Evolutionary conservation across 2,113 vertebrate genomes (phyloP).

Genomic region (Pygoscelis adeliae): DNA sequence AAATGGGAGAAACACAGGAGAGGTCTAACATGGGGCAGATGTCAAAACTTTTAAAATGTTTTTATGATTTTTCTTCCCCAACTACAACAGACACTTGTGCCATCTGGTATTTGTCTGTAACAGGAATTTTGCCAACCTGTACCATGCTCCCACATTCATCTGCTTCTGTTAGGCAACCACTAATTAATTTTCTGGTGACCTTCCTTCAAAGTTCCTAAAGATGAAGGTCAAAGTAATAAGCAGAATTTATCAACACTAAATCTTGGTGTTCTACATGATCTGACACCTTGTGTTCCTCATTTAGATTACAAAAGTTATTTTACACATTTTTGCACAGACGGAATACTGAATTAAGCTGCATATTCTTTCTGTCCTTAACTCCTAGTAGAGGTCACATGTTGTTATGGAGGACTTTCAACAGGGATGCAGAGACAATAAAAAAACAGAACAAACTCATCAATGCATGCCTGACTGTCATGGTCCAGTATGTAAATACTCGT

Average conservation of each 20-base stretch:
- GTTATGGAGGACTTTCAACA: not conserved
- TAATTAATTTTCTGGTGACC: not conserved
- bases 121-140: not conserved
- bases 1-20: not conserved
- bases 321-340: not conserved
- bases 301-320: not conserved
- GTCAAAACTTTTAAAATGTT: not conserved
- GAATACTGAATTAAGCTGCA: not conserved
- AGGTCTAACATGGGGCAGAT: not conserved
- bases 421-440: not conserved
- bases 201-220: not conserved
- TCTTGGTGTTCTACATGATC: not conserved
- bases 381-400: not conserved
- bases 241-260: not conserved
- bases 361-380: not conserved
- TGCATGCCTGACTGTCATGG: not conserved
- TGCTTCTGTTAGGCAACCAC: not conserved
- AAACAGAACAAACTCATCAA: not conserved
- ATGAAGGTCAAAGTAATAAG: not conserved
- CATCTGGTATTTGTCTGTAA: not conserved
- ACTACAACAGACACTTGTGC: not conserved
- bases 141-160: not conserved
- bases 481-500: not conserved
- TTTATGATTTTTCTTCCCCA: not conserved
- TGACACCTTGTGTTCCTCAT: not conserved